These are phyloP conservation scores for Sinopyrophorus schimmeli DNA, from an alignment of 2,888 invertebrate species.

Conservation along the genomic window DNA sequence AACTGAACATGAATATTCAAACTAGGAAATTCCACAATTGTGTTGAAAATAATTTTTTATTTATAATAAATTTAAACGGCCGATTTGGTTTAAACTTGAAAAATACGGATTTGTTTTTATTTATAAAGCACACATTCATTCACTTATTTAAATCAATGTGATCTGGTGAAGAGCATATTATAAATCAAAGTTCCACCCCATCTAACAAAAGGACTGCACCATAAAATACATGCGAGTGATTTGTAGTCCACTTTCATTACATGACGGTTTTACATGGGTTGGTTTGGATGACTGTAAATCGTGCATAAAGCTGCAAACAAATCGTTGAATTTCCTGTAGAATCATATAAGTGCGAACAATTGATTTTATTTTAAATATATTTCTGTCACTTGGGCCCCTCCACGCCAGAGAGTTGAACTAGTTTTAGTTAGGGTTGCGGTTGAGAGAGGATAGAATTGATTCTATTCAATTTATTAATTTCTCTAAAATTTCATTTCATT, in stretches of 20 bases:
- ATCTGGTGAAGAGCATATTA: constrained; percentile 29
- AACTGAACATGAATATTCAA: no score
- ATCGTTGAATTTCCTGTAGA: constrained; percentile 16
- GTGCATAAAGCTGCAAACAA: constrained; percentile 20
- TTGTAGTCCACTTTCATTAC: constrained; percentile 36
- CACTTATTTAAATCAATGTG: constrained; percentile 23
- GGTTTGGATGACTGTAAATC: constrained; percentile 21
- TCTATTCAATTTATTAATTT: no score
- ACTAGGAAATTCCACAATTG: no score
- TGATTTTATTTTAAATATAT: constrained; percentile 10
- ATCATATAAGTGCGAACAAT: constrained; percentile 13
- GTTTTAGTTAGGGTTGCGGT: no score
- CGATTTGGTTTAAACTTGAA: not conserved
- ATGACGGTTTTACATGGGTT: constrained; percentile 21
- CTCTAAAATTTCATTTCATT: no score
- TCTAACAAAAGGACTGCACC: constrained; percentile 43
- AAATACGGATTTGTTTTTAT: not conserved
- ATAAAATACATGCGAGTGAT: constrained; percentile 41
- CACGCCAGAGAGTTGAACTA: no score
- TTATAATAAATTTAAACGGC: not conserved
- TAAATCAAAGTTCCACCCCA: constrained; percentile 44
- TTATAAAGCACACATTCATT: constrained; percentile 10
- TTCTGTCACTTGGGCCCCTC: no score
- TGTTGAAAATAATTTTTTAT: no score
- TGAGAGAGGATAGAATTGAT: no score